These are phyloP conservation scores for Caenorhabditis plicata DNA, from an alignment of 2,888 invertebrate species.

Conservation along the genomic window DNA sequence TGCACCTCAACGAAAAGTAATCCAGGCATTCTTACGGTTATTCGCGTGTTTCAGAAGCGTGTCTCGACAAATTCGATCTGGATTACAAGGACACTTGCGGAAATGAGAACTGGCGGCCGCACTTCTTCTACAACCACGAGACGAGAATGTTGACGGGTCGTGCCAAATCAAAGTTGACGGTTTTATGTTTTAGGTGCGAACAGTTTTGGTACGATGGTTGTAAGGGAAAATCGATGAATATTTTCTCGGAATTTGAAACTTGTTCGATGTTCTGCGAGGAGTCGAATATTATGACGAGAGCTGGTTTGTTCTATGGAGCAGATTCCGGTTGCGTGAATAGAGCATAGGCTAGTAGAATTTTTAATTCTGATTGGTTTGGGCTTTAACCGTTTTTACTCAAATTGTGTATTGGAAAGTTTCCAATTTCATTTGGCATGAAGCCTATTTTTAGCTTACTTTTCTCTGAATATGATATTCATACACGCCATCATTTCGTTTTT, in stretches of 20 bases:
- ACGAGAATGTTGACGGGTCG: slow-evolving; percentile 36
- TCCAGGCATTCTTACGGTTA: background rate
- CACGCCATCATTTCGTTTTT: too few relatives aligned
- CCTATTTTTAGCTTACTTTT: slow-evolving; percentile 7
- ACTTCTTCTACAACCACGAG: slow-evolving; percentile 55
- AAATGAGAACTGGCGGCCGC: slow-evolving; percentile 55
- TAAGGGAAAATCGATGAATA: slow-evolving; percentile 47
- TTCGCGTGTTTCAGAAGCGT: slow-evolving; percentile 41
- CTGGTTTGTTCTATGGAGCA: slow-evolving; percentile 48
- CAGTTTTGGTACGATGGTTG: slow-evolving; percentile 61
- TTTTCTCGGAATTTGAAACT: slow-evolving; percentile 56
- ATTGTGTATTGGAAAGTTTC: background rate
- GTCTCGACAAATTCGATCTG: slow-evolving; percentile 58
- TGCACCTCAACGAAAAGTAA: slow-evolving; percentile 55
- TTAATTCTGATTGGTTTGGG: too few relatives aligned
- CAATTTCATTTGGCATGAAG: slow-evolving; percentile 7
- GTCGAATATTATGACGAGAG: slow-evolving; percentile 54
- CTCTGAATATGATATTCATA: too few relatives aligned
- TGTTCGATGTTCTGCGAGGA: slow-evolving; percentile 60
- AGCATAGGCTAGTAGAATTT: too few relatives aligned
- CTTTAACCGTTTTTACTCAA: too few relatives aligned
- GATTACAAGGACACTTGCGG: slow-evolving; percentile 53
- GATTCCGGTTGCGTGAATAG: too few relatives aligned
- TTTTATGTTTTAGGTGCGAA: slow-evolving; percentile 29
- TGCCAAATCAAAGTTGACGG: background rate